phyloP scores from a whole-genome alignment of 2,797 vertebrate genomes.

The Spinus olivaceus region DNA sequence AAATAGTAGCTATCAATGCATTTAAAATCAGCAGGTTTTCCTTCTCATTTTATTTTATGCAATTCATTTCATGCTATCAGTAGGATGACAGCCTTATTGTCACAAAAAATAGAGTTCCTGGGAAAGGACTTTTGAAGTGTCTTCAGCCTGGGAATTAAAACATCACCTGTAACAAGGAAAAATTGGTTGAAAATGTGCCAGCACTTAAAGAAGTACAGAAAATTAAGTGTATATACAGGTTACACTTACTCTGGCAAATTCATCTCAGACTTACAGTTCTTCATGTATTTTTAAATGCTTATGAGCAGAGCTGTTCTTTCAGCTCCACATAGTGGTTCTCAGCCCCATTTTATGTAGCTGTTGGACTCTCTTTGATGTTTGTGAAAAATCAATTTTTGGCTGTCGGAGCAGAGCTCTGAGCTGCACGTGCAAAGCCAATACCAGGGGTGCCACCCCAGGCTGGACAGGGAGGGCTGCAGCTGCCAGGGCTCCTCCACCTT shows the following conservation, averaged over 20 bases:
- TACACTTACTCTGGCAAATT: neutral
- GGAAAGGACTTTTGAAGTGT: neutral
- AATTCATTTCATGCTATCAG: neutral
- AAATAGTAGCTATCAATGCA: neutral
- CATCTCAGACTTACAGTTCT: neutral
- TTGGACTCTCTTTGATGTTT: neutral
- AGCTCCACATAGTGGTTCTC: neutral
- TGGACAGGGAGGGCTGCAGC: neutral
- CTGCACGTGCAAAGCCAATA: neutral
- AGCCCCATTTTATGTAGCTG: neutral
- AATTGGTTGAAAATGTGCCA: neutral
- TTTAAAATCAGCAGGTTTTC: slow-evolving; percentile 7
- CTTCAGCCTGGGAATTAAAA: slow-evolving; percentile 31
- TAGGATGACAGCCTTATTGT: neutral
- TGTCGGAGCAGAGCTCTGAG: neutral
- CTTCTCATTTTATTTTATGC: neutral
- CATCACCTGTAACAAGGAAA: neutral
- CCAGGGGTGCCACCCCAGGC: neutral
- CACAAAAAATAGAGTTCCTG: neutral
- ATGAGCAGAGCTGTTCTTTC: neutral
- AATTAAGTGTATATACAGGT: neutral
- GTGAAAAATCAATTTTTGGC: neutral
- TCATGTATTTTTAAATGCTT: slow-evolving; percentile 20
- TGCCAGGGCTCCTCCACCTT: neutral
- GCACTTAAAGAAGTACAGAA: neutral